Percentiles rank a stretch among this genome's conserved stretches.
Evolutionary conservation across 2,888 invertebrate genomes (phyloP).

Genomic region (Drosophila pseudotalamancana): DNA sequence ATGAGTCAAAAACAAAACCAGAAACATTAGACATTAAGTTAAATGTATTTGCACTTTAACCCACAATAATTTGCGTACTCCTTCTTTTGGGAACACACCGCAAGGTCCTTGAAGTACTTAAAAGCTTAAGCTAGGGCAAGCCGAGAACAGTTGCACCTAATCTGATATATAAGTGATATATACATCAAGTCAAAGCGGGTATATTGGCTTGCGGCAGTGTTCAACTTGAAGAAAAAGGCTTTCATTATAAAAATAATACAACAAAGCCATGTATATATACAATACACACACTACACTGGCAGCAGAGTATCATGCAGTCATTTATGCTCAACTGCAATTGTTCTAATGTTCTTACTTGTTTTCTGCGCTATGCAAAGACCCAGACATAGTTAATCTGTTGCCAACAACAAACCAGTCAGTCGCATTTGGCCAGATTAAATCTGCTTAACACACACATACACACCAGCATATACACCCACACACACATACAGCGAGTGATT

Average conservation of each 20-base stretch:
- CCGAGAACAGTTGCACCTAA: background rate
- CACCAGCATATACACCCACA: background rate
- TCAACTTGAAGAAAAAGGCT: background rate
- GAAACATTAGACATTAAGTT: too few species aligned
- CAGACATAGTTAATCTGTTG: conserved; percentile 30
- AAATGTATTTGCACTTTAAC: too few species aligned
- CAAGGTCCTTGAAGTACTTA: conserved; percentile 3
- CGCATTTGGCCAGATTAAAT: conserved; percentile 25
- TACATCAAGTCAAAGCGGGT: background rate
- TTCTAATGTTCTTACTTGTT: background rate
- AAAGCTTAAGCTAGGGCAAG: conserved; percentile 1
- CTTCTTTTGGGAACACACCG: background rate
- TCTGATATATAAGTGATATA: background rate
- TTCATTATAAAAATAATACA: background rate
- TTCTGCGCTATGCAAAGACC: conserved; percentile 2
- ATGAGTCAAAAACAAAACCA: too few species aligned
- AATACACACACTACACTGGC: background rate
- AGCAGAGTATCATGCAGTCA: background rate
- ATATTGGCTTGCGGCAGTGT: background rate
- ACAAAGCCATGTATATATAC: background rate
- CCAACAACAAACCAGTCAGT: conserved; percentile 21
- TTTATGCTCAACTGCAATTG: background rate
- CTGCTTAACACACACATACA: conserved; percentile 9
- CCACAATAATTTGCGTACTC: background rate
- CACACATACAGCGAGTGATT: conserved; percentile 15